phyloP scores from a whole-genome alignment of 2,797 vertebrate genomes.

The Okamejei kenojei region DNA sequence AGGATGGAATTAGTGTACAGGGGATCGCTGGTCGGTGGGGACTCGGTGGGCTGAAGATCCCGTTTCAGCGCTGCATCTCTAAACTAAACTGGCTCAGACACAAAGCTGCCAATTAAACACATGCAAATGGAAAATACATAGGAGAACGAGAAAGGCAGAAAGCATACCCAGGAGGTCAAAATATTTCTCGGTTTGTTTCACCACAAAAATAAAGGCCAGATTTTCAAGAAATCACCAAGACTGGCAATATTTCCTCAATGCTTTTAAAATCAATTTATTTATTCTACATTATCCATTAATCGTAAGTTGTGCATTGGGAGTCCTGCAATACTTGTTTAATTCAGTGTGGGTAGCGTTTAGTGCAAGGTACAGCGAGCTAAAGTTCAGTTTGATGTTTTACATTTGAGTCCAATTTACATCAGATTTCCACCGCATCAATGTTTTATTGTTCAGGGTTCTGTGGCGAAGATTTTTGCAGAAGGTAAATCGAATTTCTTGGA shows the following conservation, averaged over 20 bases:
- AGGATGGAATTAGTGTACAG: no score
- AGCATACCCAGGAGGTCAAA: constrained; percentile 1
- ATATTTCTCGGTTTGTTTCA: background rate
- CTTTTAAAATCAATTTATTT: constrained; percentile 2
- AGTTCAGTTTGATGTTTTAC: background rate
- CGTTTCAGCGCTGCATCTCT: no score
- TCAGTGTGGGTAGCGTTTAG: background rate
- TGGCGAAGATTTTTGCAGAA: constrained; percentile 19
- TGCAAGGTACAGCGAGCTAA: no score
- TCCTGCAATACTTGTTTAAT: constrained; percentile 13
- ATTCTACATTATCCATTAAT: constrained; percentile 4
- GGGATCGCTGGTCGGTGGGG: no score
- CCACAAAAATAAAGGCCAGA: constrained; percentile 28
- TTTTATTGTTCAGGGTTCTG: constrained; percentile 34
- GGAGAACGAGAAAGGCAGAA: background rate
- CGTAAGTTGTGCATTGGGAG: background rate
- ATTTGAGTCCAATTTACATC: background rate
- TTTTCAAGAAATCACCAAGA: constrained; percentile 27
- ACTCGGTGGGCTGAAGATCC: no score
- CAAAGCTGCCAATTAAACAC: background rate
- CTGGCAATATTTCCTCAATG: constrained; percentile 22
- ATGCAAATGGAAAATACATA: constrained; percentile 1
- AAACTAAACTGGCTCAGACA: background rate
- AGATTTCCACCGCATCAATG: constrained; percentile 24
- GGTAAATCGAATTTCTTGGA: constrained; percentile 26